Conservation (phyloP, 2,113 vertebrate genomes). For the Echinops telfairi region DNA sequence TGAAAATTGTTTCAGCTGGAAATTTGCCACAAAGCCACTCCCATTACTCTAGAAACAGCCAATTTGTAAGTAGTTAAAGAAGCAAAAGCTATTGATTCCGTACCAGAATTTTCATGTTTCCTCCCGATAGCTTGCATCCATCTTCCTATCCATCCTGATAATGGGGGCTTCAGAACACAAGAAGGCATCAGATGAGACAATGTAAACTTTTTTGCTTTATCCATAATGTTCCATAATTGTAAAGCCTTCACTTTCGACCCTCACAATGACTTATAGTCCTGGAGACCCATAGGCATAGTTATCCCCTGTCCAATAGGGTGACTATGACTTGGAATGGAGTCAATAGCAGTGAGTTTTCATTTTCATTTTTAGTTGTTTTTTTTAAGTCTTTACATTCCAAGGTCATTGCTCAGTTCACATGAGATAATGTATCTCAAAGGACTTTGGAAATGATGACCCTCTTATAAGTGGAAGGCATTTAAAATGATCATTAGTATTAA, state of each 20-base stretch:
- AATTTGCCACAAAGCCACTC: background rate
- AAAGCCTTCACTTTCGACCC: background rate
- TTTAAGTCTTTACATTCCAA: background rate
- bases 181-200: background rate
- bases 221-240: constrained; percentile 3
- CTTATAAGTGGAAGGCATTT: background rate
- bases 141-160: background rate
- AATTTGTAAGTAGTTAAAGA: constrained; percentile 33
- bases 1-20: background rate
- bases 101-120: background rate
- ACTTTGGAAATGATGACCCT: constrained; percentile 43
- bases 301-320: too few relatives aligned
- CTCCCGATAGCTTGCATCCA: background rate
- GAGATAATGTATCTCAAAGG: constrained; percentile 1
- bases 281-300: too few relatives aligned
- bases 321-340: too few relatives aligned
- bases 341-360: too few relatives aligned
- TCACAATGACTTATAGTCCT: too few relatives aligned
- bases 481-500: constrained; percentile 44
- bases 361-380: too few relatives aligned
- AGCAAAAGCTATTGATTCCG: background rate
- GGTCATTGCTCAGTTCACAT: background rate
- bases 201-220: constrained; percentile 18
- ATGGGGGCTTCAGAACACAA: constrained; percentile 22
- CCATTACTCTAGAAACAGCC: background rate